A percentile compares a stretch with the other conserved stretches of the same genome.
Evolutionary conservation across 2,888 invertebrate species (phyloP).

Genomic region (Linyphia triangularis): DNA sequence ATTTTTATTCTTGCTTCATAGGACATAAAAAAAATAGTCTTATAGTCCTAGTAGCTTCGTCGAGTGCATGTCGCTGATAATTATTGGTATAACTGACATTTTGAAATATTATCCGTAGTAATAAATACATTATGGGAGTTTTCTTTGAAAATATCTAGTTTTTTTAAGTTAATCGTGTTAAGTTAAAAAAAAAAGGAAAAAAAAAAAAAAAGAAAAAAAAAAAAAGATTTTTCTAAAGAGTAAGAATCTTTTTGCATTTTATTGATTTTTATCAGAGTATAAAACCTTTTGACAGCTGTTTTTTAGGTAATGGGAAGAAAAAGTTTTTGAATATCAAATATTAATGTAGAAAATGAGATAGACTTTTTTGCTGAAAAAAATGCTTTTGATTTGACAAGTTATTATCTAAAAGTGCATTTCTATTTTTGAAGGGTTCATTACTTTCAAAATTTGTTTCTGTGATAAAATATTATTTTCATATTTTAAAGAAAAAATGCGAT

Average conservation of each 20-base stretch:
- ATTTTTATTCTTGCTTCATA: neutral
- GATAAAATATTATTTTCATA: neutral
- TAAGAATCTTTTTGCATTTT: slow-evolving; percentile 41
- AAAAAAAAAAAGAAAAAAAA: slow-evolving; percentile 64
- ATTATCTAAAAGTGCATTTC: slow-evolving; percentile 30
- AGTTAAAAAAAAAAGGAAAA: slow-evolving; percentile 63
- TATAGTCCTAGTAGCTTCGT: slow-evolving; percentile 23
- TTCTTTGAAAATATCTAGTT: slow-evolving; percentile 14
- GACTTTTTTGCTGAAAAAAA: neutral
- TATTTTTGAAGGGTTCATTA: neutral
- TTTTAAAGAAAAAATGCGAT: neutral
- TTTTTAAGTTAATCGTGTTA: slow-evolving; percentile 62
- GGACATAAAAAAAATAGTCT: slow-evolving; percentile 12
- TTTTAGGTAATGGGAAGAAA: neutral
- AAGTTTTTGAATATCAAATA: slow-evolving; percentile 14
- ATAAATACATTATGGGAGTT: slow-evolving; percentile 66
- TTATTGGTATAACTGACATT: slow-evolving; percentile 74
- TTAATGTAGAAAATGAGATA: neutral
- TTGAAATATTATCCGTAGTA: slow-evolving; percentile 70
- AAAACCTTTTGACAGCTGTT: slow-evolving; percentile 50
- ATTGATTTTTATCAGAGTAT: neutral
- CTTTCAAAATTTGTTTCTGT: neutral
- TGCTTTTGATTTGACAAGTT: neutral
- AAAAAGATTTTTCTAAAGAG: slow-evolving; percentile 55
- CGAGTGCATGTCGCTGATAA: slow-evolving; percentile 59